Evolutionary conservation across 2,888 invertebrate species (phyloP), one percentile per base, ranked within the genome.

Genomic region (Megalurothrips usitatus): DNA sequence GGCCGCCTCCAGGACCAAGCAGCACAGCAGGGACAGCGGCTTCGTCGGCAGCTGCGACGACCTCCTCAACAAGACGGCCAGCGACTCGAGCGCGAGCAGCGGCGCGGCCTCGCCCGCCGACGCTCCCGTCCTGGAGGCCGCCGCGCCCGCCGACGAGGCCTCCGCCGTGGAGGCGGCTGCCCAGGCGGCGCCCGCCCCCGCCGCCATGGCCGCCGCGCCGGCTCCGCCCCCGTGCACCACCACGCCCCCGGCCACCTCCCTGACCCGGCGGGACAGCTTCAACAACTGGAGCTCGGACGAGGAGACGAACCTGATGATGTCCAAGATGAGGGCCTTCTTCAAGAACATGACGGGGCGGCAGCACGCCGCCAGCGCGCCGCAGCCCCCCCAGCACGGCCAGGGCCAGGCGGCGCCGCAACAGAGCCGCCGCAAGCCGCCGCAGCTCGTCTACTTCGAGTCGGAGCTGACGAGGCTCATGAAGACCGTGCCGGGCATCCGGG

Each of bases 231-330:
- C 9, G 23, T 26, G 68, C 52, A 89, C 91, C 2, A 88, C 90
- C 68, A 90, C 91, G 17, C 89, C 90, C 80, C 89, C 90, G 80
- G 89, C 88, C 84, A 86, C 87, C 11, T 90, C 92, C 19, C 88
- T 96, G 48, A 92, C 93, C 63, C 90, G 96, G 83, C 96, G 95
- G 87, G 96, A 96, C 87, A 95, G 95, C 86, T 96, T 96, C 88
- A 96, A 96, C 86, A 96, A 96, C 86, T 96, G 96, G 96, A 96
- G 95, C 83, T 96, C 96, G 4, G 96, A 96, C 86, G 96, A 96
- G 86, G 96, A 96, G 88, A 96, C 96, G 3, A 96, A 96, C 87
- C 88, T 96, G 79, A 96, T 96, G 96, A 96, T 96, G 96, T 94
- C 94, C 63, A 96, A 96, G 89, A 95, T 96, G 95, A 90, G 96